A percentile compares a stretch with the other conserved stretches of the same genome.
Conservation (phyloP, 37 sponge, comb jelly and placozoan species). For the Mnemiopsis leidyi region DNA sequence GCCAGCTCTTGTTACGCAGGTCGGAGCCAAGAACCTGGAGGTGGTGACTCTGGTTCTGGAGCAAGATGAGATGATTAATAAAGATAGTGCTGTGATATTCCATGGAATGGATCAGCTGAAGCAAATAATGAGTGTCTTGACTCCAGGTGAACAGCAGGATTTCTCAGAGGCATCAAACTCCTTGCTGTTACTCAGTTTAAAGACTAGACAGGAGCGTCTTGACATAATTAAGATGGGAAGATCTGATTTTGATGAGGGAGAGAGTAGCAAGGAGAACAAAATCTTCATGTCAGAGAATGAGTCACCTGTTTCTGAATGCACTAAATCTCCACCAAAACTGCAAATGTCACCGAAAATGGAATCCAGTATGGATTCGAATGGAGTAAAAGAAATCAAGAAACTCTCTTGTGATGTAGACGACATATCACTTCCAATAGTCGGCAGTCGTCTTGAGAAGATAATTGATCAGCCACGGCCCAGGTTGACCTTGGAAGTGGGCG, state of each 20-base stretch:
- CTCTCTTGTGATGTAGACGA: neutral
- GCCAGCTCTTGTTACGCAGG: conserved; percentile 39
- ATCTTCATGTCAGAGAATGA: neutral
- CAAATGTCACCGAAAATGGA: neutral
- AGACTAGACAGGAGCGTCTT: conserved; percentile 3
- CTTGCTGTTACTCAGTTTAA: neutral
- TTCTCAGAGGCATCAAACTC: conserved; percentile 22
- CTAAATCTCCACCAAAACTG: neutral
- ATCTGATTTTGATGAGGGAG: neutral
- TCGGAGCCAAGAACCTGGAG: neutral
- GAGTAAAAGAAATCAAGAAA: neutral
- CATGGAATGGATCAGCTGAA: neutral
- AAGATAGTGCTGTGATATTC: neutral
- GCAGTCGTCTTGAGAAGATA: neutral
- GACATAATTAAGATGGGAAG: neutral
- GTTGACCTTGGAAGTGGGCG: neutral
- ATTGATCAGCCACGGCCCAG: neutral
- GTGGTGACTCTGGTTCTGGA: conserved; percentile 14
- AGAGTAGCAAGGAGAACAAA: conserved; percentile 1
- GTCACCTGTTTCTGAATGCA: neutral
- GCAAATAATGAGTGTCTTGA: conserved; percentile 22
- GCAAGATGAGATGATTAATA: conserved; percentile 28
- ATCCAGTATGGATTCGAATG: neutral
- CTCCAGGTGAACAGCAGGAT: conserved; percentile 32
- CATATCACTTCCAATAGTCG: neutral